Evolutionary conservation across 2,888 invertebrate genomes (phyloP), one percentile per base, ranked within the genome.

Genomic region (Penaeus monodon): DNA sequence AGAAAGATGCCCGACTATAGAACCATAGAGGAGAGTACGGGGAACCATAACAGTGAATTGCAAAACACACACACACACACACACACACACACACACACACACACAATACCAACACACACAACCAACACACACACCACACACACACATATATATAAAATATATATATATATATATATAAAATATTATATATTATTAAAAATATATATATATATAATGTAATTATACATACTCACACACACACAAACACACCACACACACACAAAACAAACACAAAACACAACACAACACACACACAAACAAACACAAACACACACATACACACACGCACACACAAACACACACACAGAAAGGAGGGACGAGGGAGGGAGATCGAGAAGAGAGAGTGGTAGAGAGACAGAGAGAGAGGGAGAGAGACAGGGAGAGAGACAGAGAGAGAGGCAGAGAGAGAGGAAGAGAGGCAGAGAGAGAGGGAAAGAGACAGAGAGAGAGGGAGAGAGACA

Each of bases 121-220:
- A n/a, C n/a, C n/a, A n/a, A 57, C 44, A 78, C 57, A 78, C 44
- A 78, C 44, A 78, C 63, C 63, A 78, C 63, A 78, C 63, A 78
- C 57, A 78, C n/a, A 78, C n/a, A 78, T 63, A 78, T 63, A 78
- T 63, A 78, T 63, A n/a, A n/a, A n/a, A 78, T 63, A 78, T 27
- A 78, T 63, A 78, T 63, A 78, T 78, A 78, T 57, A 38, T 38
- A 38, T 38, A 38, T 38, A 38, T 38, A n/a, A n/a, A n/a, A n/a
- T n/a, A n/a, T n/a, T n/a, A n/a, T n/a, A n/a, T n/a, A n/a, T n/a
- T n/a, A n/a, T n/a, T n/a, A n/a, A n/a, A n/a, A n/a, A 38, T 38
- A 38, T 38, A 38, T 38, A 38, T 38, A 38, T 38, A 38, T 38
- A 2, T 38, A 38, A 6, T 3, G 33, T 38, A 38, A 6, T n/a